Conservation (phyloP, 2,888 invertebrate genomes). For the Atrina japonica region DNA sequence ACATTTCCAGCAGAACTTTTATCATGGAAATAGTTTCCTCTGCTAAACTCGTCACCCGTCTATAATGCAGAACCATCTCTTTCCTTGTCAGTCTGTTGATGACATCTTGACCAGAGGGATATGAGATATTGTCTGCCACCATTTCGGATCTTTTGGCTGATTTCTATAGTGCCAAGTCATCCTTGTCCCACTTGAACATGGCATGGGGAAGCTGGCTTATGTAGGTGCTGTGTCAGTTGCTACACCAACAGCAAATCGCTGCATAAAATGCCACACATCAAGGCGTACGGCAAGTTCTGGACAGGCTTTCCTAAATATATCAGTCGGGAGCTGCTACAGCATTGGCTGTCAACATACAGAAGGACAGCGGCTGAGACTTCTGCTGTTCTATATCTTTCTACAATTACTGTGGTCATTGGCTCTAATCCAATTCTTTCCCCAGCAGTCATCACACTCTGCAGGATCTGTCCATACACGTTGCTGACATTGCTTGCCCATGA, state of each 20-base stretch:
- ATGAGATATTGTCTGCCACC: not conserved
- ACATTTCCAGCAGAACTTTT: slow-evolving; percentile 29
- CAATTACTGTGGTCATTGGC: slow-evolving; percentile 49
- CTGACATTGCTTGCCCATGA: slow-evolving; percentile 61
- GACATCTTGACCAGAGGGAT: slow-evolving; percentile 2
- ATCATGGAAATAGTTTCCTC: slow-evolving; percentile 28
- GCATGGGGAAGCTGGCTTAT: slow-evolving; percentile 34
- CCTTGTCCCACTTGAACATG: slow-evolving; percentile 41
- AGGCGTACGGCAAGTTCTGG: slow-evolving; percentile 39
- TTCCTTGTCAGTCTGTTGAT: slow-evolving; percentile 19
- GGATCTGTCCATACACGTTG: slow-evolving; percentile 61
- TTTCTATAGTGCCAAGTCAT: slow-evolving; percentile 35
- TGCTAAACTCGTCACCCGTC: slow-evolving; percentile 34
- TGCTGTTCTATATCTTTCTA: slow-evolving; percentile 44
- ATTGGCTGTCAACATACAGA: slow-evolving; percentile 64
- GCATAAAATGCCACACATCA: slow-evolving; percentile 54
- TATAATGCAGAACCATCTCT: slow-evolving; percentile 46
- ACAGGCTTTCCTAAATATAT: slow-evolving; percentile 44
- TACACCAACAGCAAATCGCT: slow-evolving; percentile 28
- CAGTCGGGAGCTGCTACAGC: slow-evolving; percentile 47
- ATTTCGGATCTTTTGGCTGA: slow-evolving; percentile 31
- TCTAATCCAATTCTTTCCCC: slow-evolving; percentile 50
- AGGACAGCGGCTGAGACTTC: slow-evolving; percentile 51
- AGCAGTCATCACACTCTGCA: slow-evolving; percentile 55
- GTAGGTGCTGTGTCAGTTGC: slow-evolving; percentile 43